Base-by-base conservation (phyloP, 2,888 invertebrate genomes). In the Tineola bisselliella region DNA sequence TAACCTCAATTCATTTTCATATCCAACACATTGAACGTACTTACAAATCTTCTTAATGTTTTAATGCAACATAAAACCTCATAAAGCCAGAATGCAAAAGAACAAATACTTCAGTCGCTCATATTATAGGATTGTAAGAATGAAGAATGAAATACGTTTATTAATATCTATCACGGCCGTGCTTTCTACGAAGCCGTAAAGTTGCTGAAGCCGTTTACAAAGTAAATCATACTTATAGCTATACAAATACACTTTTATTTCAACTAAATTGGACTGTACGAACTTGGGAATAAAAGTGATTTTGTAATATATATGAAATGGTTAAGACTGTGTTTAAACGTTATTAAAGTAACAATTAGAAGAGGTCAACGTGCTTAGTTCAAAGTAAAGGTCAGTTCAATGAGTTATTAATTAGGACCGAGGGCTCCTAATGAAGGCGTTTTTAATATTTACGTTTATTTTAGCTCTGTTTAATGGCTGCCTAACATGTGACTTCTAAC, bases 121-220 rank as follows among this genome's bases (percentile, higher is more conserved):
- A n/a, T n/a, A 38, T 38, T 38, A 38, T 12, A 25, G 25, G 2
- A 25, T 25, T 25, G 25, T 25, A 38, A 38, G 38, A 38, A 38
- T 12, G 10, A 38, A 38, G n/a, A 10, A 6, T 38, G 38, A 38
- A 38, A n/a, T 10, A 38, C 3, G 10, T 38, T 38, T 25, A 25
- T n/a, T n/a, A 48, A n/a, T n/a, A n/a, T n/a, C n/a, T 48, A 48
- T 48, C 48, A 48, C 48, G 48, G 48, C 10, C 48, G 18, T 48
- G 17, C 15, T 18, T 18, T 48, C 48, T 15, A 48, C 10, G 48
- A 48, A 48, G 18, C 48, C 48, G 13, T 48, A 48, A 48, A 48
- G 18, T n/a, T 48, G 18, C 48, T 17, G 48, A 48, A 48, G 48
- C 48, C 48, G 48, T 48, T 48, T 48, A 48, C 18, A 15, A 15